Conservation (phyloP, 2,888 invertebrate genomes). For the Lasioglossum pauxillum region DNA sequence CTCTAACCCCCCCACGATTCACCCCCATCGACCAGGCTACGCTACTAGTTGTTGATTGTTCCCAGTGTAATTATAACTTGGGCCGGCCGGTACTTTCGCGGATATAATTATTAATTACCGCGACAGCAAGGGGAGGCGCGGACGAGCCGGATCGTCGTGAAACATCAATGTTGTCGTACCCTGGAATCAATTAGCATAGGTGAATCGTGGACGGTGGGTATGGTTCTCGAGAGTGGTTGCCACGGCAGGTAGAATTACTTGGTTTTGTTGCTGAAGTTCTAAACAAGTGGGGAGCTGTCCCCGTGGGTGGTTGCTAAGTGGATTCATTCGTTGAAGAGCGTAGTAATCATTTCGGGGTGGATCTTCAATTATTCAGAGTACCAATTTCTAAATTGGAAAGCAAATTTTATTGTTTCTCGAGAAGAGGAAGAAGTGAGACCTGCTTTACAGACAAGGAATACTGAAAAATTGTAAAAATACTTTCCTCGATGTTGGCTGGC, state of each 20-base stretch:
- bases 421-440: too few relatives aligned
- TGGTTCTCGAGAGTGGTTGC: neutral
- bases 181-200: slow-evolving; percentile 39
- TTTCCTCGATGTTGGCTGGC: too few relatives aligned
- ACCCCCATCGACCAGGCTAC: slow-evolving; percentile 48
- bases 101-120: slow-evolving; percentile 81
- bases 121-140: slow-evolving; percentile 23
- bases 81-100: slow-evolving; percentile 68
- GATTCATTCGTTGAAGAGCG: neutral
- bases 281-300: neutral
- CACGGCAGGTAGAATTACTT: neutral
- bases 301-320: too few relatives aligned
- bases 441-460: too few relatives aligned
- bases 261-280: neutral
- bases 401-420: neutral
- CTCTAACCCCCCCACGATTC: neutral
- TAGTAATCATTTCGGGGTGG: too few relatives aligned
- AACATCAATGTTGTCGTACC: slow-evolving; percentile 27
- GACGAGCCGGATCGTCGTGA: slow-evolving; percentile 31
- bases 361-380: neutral
- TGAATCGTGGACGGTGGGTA: neutral
- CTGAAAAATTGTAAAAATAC: too few relatives aligned
- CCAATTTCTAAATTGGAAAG: neutral
- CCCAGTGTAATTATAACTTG: slow-evolving; percentile 82
- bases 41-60: slow-evolving; percentile 81